Evolutionary conservation across 2,888 invertebrate genomes (phyloP).

Genomic region (Lithophane semibrunnea): DNA sequence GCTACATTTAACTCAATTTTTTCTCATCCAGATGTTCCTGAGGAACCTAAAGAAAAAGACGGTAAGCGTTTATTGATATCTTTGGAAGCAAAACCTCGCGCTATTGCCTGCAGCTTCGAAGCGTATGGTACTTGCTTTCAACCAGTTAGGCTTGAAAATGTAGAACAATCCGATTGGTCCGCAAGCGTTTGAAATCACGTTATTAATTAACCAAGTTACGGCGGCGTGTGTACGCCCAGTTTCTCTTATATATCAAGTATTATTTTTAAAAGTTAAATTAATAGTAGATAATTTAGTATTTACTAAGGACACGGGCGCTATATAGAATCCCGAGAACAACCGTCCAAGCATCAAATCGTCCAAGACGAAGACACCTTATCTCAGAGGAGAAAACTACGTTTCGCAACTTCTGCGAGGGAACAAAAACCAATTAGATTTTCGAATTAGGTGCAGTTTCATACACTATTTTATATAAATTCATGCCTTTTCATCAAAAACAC

Average conservation of each 20-base stretch:
- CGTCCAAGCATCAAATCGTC: too few species aligned
- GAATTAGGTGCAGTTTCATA: too few species aligned
- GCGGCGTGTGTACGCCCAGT: neutral
- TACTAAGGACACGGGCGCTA: too few species aligned
- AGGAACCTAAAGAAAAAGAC: neutral
- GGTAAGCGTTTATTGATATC: conserved; percentile 12
- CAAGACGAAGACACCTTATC: too few species aligned
- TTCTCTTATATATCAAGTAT: neutral
- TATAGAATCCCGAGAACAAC: too few species aligned
- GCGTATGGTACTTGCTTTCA: neutral
- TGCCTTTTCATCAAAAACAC: too few species aligned
- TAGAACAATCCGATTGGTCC: neutral
- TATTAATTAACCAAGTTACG: neutral
- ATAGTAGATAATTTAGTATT: too few species aligned
- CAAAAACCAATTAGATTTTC: too few species aligned
- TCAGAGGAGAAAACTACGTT: too few species aligned
- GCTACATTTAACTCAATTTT: neutral
- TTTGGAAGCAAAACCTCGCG: neutral
- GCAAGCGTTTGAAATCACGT: neutral
- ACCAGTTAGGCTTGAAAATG: neutral
- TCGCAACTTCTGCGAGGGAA: too few species aligned
- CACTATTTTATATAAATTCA: too few species aligned
- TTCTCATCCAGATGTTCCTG: conserved; percentile 26
- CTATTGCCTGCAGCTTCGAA: neutral
- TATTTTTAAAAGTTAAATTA: neutral